phyloP scores from a whole-genome alignment of 2,113 vertebrate species.

The Coptodon rendalli region DNA sequence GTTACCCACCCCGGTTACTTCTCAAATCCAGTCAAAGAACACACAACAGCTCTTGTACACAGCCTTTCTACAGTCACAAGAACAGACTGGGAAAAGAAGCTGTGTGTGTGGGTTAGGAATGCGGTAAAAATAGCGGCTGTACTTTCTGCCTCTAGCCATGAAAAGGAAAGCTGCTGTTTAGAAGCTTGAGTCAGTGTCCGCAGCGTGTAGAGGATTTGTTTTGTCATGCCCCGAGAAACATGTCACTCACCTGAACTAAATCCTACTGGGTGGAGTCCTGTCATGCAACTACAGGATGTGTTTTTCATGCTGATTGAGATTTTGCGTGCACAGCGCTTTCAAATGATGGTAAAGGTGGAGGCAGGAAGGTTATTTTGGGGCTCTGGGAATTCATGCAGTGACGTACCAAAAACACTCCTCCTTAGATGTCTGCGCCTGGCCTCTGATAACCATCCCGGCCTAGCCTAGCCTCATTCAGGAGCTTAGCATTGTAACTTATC shows the following conservation, averaged over 20 bases:
- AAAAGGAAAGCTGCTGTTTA: slow-evolving; percentile 24
- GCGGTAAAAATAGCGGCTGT: slow-evolving; percentile 42
- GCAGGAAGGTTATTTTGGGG: not conserved
- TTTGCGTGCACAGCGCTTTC: not conserved
- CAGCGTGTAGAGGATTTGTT: slow-evolving; percentile 7
- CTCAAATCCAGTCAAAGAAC: not conserved
- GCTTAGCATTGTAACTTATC: slow-evolving; percentile 39
- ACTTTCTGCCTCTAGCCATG: slow-evolving; percentile 25
- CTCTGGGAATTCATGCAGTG: not conserved
- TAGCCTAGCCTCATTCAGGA: not conserved
- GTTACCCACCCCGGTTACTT: not conserved
- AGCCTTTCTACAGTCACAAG: not conserved
- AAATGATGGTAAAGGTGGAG: slow-evolving; percentile 4
- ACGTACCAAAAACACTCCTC: slow-evolving; percentile 6
- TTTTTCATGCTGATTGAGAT: not conserved
- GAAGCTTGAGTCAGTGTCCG: not conserved
- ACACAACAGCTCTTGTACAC: not conserved
- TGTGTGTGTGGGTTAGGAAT: slow-evolving; percentile 21
- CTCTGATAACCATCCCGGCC: slow-evolving; percentile 16
- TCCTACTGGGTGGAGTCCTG: not conserved
- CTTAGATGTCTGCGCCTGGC: slow-evolving; percentile 50
- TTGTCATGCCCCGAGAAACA: slow-evolving; percentile 6
- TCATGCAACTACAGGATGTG: not conserved
- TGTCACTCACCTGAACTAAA: not conserved
- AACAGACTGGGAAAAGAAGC: not conserved